Base-by-base conservation (phyloP, 2,113 vertebrate genomes). In the Dipodomys stephensi region DNA sequence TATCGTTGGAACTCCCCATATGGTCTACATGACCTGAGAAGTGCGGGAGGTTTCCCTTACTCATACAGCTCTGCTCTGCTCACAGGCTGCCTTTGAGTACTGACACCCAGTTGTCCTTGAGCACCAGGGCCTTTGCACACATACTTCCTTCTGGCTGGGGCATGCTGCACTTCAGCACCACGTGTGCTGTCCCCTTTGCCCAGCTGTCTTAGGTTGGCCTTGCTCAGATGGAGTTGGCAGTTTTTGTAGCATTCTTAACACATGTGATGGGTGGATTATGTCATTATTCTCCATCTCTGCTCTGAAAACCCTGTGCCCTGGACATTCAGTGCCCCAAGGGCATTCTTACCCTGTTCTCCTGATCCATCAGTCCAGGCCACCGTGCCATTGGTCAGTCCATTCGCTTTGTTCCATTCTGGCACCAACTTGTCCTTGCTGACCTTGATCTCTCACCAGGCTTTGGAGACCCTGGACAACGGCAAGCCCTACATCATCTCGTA, bases 381-480 rank as follows among this genome's bases (percentile, higher is more conserved):
- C 0, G 0, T 6, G 2, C 30, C 16, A 9, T n/a, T 32, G 1
- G 1, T 67, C 60, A 4, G 32, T 27, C 19, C 4, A 0, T 44
- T 44, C 11, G 62, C 67, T 60, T 2, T 25, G 32, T 22, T 32
- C 83, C 28, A 6, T 35, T 22, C 53, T 57, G n/a, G 23, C 1
- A 4, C 18, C 39, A 1, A 6, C 19, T 20, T 0, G 1, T 23
- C 35, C 85, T 20, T 87, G 15, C 39, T 71, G 12, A 35, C 32
- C 1, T 69, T 0, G 0, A 65, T 89, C 11, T 92, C 92, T 86
- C 79, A 64, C 74, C 88, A 99, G 99, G 99, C 99, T 0, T 97
- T 99, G 97, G 99, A 99, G 97, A 99, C 99, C 2, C 97, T 99
- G 96, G 99, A 99, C 96, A 99, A 99, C 0, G 99, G 99, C 92